These are phyloP conservation scores for Corythoichthys haematopterus DNA, from an alignment of 2,113 vertebrate species.

Conservation along the genomic window DNA sequence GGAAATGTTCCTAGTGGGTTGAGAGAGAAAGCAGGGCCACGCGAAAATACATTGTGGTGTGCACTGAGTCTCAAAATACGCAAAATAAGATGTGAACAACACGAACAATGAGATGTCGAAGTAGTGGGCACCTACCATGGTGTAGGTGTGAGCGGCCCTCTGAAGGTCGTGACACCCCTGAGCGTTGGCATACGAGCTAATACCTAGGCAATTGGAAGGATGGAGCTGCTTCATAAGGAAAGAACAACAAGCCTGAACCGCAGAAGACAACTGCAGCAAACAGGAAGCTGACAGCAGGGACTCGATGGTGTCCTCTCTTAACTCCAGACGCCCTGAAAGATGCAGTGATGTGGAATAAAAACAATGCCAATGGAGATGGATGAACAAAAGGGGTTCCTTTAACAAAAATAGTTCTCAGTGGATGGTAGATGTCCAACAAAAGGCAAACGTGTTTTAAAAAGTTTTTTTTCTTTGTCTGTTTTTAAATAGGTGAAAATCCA, in stretches of 20 bases:
- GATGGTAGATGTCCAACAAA: not conserved
- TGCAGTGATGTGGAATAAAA: constrained; percentile 4
- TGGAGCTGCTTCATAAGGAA: constrained; percentile 98
- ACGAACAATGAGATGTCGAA: not conserved
- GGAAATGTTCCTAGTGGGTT: constrained; percentile 84
- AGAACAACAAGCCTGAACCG: constrained; percentile 93
- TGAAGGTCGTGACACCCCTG: constrained; percentile 95
- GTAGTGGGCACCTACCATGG: constrained; percentile 80
- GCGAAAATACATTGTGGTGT: not conserved
- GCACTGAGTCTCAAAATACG: not conserved
- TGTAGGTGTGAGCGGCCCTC: constrained; percentile 92
- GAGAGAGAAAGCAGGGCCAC: not conserved
- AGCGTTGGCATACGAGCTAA: constrained; percentile 92
- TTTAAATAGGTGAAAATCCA: too few relatives aligned
- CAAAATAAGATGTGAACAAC: not conserved
- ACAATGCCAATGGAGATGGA: not conserved
- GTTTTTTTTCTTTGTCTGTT: too few relatives aligned
- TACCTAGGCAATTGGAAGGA: constrained; percentile 96
- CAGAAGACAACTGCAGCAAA: constrained; percentile 90
- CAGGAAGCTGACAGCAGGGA: constrained; percentile 92
- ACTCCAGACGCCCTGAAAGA: constrained; percentile 84
- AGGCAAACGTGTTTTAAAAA: too few relatives aligned
- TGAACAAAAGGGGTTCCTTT: not conserved
- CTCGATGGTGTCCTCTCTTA: constrained; percentile 96
- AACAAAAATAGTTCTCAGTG: not conserved